A percentile compares a stretch with the other conserved stretches of the same genome.
phyloP scores from a whole-genome alignment of 1,140 invertebrate species.

The Dendroctonus ponderosae region DNA sequence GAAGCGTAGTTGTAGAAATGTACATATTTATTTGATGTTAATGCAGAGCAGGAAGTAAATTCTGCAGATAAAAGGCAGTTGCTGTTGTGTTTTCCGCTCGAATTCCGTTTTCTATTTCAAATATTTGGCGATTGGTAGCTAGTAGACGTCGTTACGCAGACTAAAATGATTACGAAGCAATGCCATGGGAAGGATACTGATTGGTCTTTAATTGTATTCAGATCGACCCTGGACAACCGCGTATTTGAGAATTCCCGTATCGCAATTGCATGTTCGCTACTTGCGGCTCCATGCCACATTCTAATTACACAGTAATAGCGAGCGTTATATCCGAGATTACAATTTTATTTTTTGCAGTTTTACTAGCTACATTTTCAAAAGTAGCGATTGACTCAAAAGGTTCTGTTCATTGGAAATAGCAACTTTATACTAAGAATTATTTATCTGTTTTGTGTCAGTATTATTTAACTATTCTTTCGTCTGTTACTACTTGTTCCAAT shows the following conservation, averaged over 20 bases:
- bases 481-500: too few species aligned
- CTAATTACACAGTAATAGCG: slow-evolving; percentile 36
- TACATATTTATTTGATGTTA: too few species aligned
- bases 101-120: slow-evolving; percentile 17
- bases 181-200: slow-evolving; percentile 34
- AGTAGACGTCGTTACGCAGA: slow-evolving; percentile 10
- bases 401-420: too few species aligned
- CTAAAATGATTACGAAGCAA: slow-evolving; percentile 28
- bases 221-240: slow-evolving; percentile 34
- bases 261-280: slow-evolving; percentile 16
- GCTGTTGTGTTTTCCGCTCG: slow-evolving; percentile 8
- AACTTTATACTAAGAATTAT: too few species aligned
- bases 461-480: too few species aligned
- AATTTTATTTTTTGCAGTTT: too few species aligned
- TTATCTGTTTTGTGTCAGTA: too few species aligned
- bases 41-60: too few species aligned
- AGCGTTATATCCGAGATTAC: not conserved
- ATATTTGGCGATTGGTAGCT: slow-evolving; percentile 18
- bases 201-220: slow-evolving; percentile 40
- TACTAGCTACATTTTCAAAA: too few species aligned
- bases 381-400: too few species aligned
- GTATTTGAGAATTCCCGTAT: slow-evolving; percentile 35
- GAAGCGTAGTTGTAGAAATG: too few species aligned
- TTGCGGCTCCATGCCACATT: slow-evolving; percentile 27
- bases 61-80: not conserved